Percentiles rank a stretch among this genome's conserved stretches.
Conservation (phyloP, 2,888 invertebrate genomes). For the Apomyelois bistriatella region DNA sequence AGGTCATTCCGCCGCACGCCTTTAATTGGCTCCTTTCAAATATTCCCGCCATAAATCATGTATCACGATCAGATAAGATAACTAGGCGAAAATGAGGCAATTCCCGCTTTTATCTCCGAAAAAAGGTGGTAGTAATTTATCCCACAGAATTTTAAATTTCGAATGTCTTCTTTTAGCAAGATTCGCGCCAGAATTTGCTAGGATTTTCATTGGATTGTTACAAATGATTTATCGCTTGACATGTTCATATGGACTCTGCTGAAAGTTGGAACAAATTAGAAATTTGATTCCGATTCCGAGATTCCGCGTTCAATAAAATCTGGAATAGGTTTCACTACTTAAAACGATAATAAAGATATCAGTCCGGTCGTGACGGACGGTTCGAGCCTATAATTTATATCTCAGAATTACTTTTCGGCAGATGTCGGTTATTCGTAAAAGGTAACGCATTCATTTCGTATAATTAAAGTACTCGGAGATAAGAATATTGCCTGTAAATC, state of each 20-base stretch:
- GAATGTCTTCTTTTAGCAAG: too few species aligned
- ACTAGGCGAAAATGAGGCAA: slow-evolving; percentile 10
- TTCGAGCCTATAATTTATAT: slow-evolving; percentile 39
- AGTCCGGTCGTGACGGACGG: slow-evolving; percentile 30
- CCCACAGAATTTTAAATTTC: not conserved
- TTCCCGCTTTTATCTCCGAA: slow-evolving; percentile 1
- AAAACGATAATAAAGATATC: slow-evolving; percentile 36
- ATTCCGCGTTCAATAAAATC: not conserved
- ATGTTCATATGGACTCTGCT: too few species aligned
- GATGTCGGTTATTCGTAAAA: slow-evolving; percentile 39
- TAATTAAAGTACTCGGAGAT: slow-evolving; percentile 40
- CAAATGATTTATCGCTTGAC: too few species aligned
- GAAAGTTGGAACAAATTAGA: too few species aligned
- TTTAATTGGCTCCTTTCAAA: slow-evolving; percentile 14
- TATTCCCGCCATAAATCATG: slow-evolving; percentile 12
- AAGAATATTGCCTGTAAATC: slow-evolving; percentile 25
- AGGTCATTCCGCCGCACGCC: slow-evolving; percentile 10
- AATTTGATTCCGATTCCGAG: too few species aligned
- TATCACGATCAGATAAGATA: slow-evolving; percentile 11
- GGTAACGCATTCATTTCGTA: slow-evolving; percentile 41
- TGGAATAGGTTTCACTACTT: slow-evolving; percentile 8
- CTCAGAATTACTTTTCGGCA: slow-evolving; percentile 30
- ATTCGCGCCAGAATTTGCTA: too few species aligned
- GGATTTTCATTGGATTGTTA: too few species aligned
- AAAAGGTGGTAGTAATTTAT: not conserved